These are phyloP conservation scores for Copidosoma aretas DNA, from an alignment of 2,888 invertebrate species.

Conservation along the genomic window DNA sequence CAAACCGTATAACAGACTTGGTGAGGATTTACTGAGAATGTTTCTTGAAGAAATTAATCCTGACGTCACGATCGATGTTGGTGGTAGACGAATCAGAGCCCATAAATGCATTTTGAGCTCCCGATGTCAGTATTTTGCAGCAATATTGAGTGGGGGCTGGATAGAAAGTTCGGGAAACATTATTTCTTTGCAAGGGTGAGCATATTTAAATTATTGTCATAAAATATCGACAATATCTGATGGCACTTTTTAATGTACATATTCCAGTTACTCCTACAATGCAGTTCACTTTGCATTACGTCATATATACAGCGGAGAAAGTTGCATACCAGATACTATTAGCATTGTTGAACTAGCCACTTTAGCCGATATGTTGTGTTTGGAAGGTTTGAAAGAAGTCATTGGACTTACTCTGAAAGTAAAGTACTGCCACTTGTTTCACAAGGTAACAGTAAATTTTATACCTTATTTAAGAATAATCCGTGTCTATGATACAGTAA, in stretches of 20 bases:
- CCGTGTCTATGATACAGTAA: too few relatives aligned
- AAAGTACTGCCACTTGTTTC: conserved; percentile 93
- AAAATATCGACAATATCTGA: too few relatives aligned
- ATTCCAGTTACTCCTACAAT: conserved; percentile 76
- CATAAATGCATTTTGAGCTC: conserved; percentile 92
- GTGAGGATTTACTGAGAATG: conserved; percentile 88
- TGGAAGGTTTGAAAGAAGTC: conserved; percentile 91
- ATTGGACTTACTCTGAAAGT: conserved; percentile 86
- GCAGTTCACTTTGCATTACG: conserved; percentile 90
- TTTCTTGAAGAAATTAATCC: conserved; percentile 90
- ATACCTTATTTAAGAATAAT: too few relatives aligned
- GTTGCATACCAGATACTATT: conserved; percentile 85
- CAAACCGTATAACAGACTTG: conserved; percentile 67
- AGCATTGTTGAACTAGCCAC: conserved; percentile 87
- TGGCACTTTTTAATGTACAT: too few relatives aligned
- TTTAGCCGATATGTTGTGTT: conserved; percentile 85
- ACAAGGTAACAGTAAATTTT: conserved; percentile 69
- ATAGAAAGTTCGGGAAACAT: conserved; percentile 81
- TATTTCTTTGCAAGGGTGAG: conserved; percentile 82
- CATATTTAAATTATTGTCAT: background rate
- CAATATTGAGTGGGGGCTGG: conserved; percentile 86
- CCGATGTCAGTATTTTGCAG: conserved; percentile 91
- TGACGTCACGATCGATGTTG: conserved; percentile 85
- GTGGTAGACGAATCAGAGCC: conserved; percentile 82
- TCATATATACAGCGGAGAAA: conserved; percentile 93